Evolutionary conservation across 2,113 vertebrate species (phyloP).

Genomic region (Sitta europaea): DNA sequence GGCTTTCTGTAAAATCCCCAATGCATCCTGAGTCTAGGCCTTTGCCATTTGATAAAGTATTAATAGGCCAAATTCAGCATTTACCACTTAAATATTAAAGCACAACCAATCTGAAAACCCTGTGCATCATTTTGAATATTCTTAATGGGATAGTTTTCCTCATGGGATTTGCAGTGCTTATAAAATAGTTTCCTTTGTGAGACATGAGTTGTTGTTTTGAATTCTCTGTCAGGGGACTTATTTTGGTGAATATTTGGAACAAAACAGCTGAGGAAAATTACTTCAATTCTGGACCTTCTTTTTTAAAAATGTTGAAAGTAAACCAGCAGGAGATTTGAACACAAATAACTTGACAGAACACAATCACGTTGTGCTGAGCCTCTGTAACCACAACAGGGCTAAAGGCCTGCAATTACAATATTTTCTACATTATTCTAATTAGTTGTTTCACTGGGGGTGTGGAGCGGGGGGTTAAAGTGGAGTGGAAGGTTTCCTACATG

Average conservation of each 20-base stretch:
- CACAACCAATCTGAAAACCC: background rate
- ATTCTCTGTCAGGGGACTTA: background rate
- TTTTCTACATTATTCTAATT: background rate
- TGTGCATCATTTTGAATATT: background rate
- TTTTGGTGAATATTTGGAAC: background rate
- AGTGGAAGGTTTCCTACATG: background rate
- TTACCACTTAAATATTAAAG: background rate
- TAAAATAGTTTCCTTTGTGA: background rate
- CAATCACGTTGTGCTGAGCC: background rate
- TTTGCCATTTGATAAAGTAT: background rate
- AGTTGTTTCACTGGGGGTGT: background rate
- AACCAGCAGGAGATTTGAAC: background rate
- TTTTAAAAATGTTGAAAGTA: background rate
- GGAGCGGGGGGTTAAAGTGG: no score
- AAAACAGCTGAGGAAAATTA: background rate
- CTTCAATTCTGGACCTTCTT: background rate
- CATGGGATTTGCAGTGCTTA: background rate
- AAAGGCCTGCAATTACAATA: background rate
- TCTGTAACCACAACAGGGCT: background rate
- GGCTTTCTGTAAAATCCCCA: background rate
- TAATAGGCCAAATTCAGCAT: background rate
- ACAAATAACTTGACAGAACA: background rate
- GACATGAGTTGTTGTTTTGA: background rate
- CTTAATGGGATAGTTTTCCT: background rate
- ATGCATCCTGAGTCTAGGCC: background rate